A percentile compares a stretch with the other conserved stretches of the same genome.
Evolutionary conservation across 2,797 vertebrate species (phyloP).

Genomic region (Apogon hyalosoma): DNA sequence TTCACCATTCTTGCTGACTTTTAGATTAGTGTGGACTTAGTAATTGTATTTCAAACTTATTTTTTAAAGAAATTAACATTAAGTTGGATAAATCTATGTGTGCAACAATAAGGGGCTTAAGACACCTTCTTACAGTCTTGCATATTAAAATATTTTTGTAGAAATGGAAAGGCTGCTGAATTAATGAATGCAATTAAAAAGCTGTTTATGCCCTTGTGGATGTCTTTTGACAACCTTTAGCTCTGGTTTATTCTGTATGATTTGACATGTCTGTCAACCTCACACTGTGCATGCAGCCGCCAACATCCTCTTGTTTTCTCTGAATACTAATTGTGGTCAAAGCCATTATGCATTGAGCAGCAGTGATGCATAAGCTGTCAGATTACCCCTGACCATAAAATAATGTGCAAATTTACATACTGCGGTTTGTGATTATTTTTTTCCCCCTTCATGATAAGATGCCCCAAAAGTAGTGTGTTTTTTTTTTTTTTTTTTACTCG

Average conservation of each 20-base stretch:
- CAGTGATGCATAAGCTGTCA: slow-evolving; percentile 78
- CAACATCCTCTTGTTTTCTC: slow-evolving; percentile 75
- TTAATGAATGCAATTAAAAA: slow-evolving; percentile 81
- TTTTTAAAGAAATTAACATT: slow-evolving; percentile 9
- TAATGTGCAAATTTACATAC: slow-evolving; percentile 82
- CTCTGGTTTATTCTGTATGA: slow-evolving; percentile 76
- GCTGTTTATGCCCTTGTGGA: slow-evolving; percentile 62
- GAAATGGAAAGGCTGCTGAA: slow-evolving; percentile 73
- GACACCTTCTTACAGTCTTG: slow-evolving; percentile 59
- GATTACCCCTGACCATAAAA: slow-evolving; percentile 78
- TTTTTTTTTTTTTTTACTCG: slow-evolving; percentile 30
- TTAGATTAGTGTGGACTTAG: slow-evolving; percentile 21
- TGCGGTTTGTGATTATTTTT: slow-evolving; percentile 61
- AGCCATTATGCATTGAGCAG: slow-evolving; percentile 70
- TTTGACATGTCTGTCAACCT: slow-evolving; percentile 79
- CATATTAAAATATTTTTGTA: slow-evolving; percentile 67
- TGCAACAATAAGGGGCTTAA: slow-evolving; percentile 56
- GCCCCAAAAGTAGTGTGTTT: slow-evolving; percentile 35
- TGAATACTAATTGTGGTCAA: slow-evolving; percentile 83
- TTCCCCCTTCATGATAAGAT: slow-evolving; percentile 68
- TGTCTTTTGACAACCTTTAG: slow-evolving; percentile 79
- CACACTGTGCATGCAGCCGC: slow-evolving; percentile 67
- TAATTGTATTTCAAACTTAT: slow-evolving; percentile 9
- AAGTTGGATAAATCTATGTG: slow-evolving; percentile 30
- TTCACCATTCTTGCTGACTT: slow-evolving; percentile 37